Conservation (phyloP, 1,140 invertebrate species). For the Psix sp. region DNA sequence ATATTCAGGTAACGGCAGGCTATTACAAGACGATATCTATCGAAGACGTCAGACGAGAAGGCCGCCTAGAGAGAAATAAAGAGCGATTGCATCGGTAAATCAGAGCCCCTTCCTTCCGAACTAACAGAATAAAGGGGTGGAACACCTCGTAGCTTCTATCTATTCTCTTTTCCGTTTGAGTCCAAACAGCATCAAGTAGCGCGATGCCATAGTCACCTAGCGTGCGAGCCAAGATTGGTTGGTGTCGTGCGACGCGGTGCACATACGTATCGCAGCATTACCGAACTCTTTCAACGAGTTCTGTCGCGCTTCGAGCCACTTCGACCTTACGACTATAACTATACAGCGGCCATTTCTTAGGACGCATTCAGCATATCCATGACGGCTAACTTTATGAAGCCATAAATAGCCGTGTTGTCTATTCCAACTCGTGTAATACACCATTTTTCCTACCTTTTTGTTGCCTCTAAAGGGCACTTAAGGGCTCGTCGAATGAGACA, state of each 20-base stretch:
- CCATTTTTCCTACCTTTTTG: slow-evolving; percentile 37
- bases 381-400: slow-evolving; percentile 57
- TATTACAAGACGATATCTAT: slow-evolving; percentile 78
- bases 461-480: background rate
- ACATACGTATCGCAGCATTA: slow-evolving; percentile 76
- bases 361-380: slow-evolving; percentile 50
- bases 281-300: slow-evolving; percentile 62
- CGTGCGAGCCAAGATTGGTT: slow-evolving; percentile 12
- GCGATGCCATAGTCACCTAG: slow-evolving; percentile 6
- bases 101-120: slow-evolving; percentile 62
- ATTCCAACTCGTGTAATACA: slow-evolving; percentile 55
- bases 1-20: slow-evolving; percentile 77
- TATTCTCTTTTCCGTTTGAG: slow-evolving; percentile 47
- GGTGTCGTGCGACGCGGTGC: slow-evolving; percentile 47
- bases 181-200: slow-evolving; percentile 36
- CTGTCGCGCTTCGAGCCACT: slow-evolving; percentile 32
- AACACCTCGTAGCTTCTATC: slow-evolving; percentile 44
- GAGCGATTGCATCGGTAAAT: slow-evolving; percentile 78
- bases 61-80: slow-evolving; percentile 78
- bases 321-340: slow-evolving; percentile 44
- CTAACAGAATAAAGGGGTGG: slow-evolving; percentile 49
- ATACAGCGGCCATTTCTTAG: slow-evolving; percentile 26
- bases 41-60: slow-evolving; percentile 70
- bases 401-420: slow-evolving; percentile 58
- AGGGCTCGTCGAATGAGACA: background rate